phyloP scores from a whole-genome alignment of 1,140 invertebrate species.

The Holotrichia oblita region DNA sequence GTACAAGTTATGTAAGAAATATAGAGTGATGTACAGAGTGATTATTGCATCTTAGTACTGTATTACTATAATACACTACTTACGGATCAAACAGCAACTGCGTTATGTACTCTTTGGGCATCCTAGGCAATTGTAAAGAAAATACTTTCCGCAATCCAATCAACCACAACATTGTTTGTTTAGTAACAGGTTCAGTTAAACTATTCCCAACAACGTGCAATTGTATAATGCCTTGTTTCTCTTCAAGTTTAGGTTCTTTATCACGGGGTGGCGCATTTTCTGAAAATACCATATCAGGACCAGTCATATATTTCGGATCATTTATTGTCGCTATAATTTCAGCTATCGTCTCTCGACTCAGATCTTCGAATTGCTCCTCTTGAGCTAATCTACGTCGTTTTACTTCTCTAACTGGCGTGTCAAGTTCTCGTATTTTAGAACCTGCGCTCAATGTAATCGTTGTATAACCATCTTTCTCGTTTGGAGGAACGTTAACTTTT shows the following conservation, averaged over 20 bases:
- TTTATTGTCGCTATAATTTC: constrained; percentile 81
- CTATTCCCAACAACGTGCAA: constrained; percentile 96
- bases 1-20: too few relatives aligned
- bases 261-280: constrained; percentile 85
- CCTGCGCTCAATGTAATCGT: constrained; percentile 71
- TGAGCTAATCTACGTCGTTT: constrained; percentile 53
- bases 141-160: constrained; percentile 95
- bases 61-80: constrained; percentile 64
- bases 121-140: constrained; percentile 93
- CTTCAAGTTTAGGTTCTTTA: constrained; percentile 90
- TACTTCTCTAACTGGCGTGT: constrained; percentile 49
- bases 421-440: constrained; percentile 39
- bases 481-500: constrained; percentile 68
- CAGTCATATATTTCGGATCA: constrained; percentile 82
- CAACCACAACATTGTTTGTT: constrained; percentile 93
- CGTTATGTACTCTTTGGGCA: constrained; percentile 98
- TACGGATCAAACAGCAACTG: constrained; percentile 96
- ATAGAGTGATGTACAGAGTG: too few relatives aligned
- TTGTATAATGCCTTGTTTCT: constrained; percentile 88
- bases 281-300: constrained; percentile 83
- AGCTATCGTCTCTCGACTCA: constrained; percentile 74
- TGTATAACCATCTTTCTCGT: constrained; percentile 73
- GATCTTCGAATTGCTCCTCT: constrained; percentile 68
- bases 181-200: constrained; percentile 83
- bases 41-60: too few relatives aligned